Evolutionary conservation across 2,888 invertebrate genomes (phyloP).

Genomic region (Lingula anatina): DNA sequence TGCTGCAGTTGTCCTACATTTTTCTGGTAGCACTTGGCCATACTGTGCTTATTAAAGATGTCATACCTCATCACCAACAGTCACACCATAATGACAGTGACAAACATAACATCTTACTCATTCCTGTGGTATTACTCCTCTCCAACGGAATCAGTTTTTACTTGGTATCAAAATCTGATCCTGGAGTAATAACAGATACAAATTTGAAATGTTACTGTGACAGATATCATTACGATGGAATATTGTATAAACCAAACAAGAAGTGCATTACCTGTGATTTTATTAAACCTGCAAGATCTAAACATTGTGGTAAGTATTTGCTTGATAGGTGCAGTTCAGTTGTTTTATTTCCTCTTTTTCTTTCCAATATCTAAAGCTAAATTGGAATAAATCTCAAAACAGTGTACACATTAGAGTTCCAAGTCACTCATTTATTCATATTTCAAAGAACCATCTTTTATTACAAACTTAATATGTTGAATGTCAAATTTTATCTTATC

Average conservation of each 20-base stretch:
- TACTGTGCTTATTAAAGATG: conserved; percentile 30
- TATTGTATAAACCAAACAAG: conserved; percentile 22
- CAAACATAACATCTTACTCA: conserved; percentile 30
- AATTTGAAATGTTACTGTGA: conserved; percentile 20
- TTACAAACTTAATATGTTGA: neutral
- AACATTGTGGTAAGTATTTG: conserved; percentile 49
- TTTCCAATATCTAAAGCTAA: neutral
- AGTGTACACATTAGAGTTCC: neutral
- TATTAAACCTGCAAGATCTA: conserved; percentile 41
- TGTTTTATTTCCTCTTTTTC: too few relatives aligned
- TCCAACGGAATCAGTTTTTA: conserved; percentile 29
- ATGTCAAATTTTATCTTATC: neutral
- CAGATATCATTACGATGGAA: conserved; percentile 30
- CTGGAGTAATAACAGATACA: conserved; percentile 31
- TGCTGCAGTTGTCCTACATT: conserved; percentile 37
- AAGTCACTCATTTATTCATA: neutral
- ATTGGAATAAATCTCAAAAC: neutral
- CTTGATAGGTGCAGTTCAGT: too few relatives aligned
- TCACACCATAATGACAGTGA: conserved; percentile 30
- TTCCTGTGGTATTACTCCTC: conserved; percentile 29
- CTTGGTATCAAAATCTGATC: conserved; percentile 32
- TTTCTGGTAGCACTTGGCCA: conserved; percentile 29
- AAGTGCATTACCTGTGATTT: conserved; percentile 36
- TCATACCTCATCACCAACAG: conserved; percentile 35
- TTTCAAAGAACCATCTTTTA: neutral